Conservation (phyloP, 2,888 invertebrate genomes). For the Pyrrhia umbra region DNA sequence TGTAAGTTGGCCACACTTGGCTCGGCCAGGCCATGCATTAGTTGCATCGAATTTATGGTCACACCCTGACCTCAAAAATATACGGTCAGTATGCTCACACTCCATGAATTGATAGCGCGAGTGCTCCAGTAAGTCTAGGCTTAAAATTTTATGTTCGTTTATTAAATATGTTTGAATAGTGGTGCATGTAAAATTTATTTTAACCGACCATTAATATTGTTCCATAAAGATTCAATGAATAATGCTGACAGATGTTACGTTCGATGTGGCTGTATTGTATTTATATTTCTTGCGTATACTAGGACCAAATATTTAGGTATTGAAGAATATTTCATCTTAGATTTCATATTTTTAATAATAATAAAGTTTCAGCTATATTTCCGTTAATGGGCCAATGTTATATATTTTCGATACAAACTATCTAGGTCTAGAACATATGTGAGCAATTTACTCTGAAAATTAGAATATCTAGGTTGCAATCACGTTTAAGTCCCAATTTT, state of each 20-base stretch:
- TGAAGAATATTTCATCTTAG: too few relatives aligned
- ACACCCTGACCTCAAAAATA: constrained; percentile 67
- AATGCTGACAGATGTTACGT: too few relatives aligned
- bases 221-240: background rate
- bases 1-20: constrained; percentile 47
- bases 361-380: background rate
- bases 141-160: constrained; percentile 4
- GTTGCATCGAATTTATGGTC: constrained; percentile 68
- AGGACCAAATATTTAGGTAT: too few relatives aligned
- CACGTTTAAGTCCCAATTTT: background rate
- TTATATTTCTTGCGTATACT: too few relatives aligned
- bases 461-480: constrained; percentile 5
- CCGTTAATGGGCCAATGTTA: too few relatives aligned
- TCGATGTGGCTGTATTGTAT: too few relatives aligned
- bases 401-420: background rate
- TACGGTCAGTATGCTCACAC: constrained; percentile 59
- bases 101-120: constrained; percentile 54
- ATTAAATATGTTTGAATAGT: background rate
- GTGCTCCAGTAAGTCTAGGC: constrained; percentile 14
- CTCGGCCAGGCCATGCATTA: constrained; percentile 60
- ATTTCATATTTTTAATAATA: too few relatives aligned
- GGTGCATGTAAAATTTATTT: background rate
- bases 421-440: background rate
- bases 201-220: background rate
- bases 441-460: background rate